Conservation (phyloP, 2,113 vertebrate genomes). For the Rallus limicola region DNA sequence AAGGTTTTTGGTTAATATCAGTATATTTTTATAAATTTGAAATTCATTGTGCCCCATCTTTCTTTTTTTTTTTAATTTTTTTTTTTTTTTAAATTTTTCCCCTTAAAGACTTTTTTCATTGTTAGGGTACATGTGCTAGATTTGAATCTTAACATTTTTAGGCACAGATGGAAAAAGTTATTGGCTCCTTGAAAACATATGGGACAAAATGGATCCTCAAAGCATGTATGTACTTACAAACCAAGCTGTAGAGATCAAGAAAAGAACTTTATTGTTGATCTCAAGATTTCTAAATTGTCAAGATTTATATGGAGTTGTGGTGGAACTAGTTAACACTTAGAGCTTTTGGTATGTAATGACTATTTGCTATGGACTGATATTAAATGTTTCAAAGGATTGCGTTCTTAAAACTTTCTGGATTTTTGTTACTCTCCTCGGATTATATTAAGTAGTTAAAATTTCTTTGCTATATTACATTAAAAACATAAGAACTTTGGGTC, state of each 20-base stretch:
- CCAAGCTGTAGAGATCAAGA: conserved; percentile 86
- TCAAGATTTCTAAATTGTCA: conserved; percentile 81
- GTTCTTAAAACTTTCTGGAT: conserved; percentile 90
- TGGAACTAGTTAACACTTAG: conserved; percentile 84
- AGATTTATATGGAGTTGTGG: conserved; percentile 82
- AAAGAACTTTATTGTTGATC: conserved; percentile 75
- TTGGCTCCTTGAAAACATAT: conserved; percentile 74
- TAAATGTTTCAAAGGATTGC: conserved; percentile 90
- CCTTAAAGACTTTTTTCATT: conserved; percentile 51
- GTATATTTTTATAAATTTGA: conserved; percentile 85
- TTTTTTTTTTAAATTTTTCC: too few species aligned
- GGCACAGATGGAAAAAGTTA: conserved; percentile 76
- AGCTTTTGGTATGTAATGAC: conserved; percentile 85
- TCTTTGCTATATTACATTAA: conserved; percentile 97
- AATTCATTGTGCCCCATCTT: conserved; percentile 73
- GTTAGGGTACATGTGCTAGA: conserved; percentile 73
- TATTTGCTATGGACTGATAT: conserved; percentile 85
- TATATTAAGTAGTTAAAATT: conserved; percentile 86
- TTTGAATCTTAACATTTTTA: conserved; percentile 76
- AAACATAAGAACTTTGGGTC: conserved; percentile 92
- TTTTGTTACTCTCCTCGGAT: conserved; percentile 86
- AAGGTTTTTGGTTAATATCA: conserved; percentile 78
- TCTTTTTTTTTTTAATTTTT: neutral
- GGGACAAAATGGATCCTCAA: conserved; percentile 74
- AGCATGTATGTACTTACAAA: conserved; percentile 79